Percentiles rank a stretch among this genome's conserved stretches.
These are phyloP conservation scores for Pseudomyrmex sp. DNA, from an alignment of 1,140 invertebrate species.

Conservation along the genomic window DNA sequence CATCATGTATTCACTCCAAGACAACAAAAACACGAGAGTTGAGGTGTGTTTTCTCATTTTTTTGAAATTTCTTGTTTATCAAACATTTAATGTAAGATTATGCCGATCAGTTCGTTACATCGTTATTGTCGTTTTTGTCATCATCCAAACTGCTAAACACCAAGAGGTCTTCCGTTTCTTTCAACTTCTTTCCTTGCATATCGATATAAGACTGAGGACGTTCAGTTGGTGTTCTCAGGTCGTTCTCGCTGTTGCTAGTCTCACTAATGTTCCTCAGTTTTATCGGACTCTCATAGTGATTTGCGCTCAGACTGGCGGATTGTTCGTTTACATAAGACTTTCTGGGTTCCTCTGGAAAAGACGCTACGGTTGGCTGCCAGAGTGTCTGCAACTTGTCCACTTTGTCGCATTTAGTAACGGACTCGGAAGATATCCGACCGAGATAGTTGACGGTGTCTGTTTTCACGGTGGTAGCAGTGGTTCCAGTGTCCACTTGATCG, in stretches of 20 bases:
- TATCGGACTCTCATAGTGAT: conserved; percentile 85
- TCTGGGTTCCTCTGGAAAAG: conserved; percentile 67
- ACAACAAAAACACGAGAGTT: not conserved
- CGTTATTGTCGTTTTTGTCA: conserved; percentile 64
- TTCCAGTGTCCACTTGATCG: conserved; percentile 30
- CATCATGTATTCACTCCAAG: not conserved
- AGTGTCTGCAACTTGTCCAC: conserved; percentile 82
- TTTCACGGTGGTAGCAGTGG: not conserved
- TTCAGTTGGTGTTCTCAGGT: conserved; percentile 78
- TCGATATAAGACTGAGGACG: conserved; percentile 85
- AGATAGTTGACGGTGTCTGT: conserved; percentile 81
- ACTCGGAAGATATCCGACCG: conserved; percentile 79
- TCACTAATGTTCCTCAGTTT: conserved; percentile 80
- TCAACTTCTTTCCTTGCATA: conserved; percentile 80
- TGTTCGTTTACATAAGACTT: conserved; percentile 81
- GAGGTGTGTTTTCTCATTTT: conserved; percentile 8
- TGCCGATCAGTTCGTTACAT: conserved; percentile 31
- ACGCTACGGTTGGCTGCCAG: conserved; percentile 77
- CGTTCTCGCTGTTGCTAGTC: conserved; percentile 81
- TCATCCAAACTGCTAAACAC: conserved; percentile 66
- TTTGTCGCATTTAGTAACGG: conserved; percentile 82
- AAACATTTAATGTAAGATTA: conserved; percentile 13
- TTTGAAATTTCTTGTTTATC: conserved; percentile 29
- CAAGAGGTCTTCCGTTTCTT: conserved; percentile 73
- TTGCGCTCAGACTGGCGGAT: conserved; percentile 65